These are phyloP conservation scores for Mesitornis unicolor DNA, from an alignment of 2,113 vertebrate genomes.

Conservation along the genomic window DNA sequence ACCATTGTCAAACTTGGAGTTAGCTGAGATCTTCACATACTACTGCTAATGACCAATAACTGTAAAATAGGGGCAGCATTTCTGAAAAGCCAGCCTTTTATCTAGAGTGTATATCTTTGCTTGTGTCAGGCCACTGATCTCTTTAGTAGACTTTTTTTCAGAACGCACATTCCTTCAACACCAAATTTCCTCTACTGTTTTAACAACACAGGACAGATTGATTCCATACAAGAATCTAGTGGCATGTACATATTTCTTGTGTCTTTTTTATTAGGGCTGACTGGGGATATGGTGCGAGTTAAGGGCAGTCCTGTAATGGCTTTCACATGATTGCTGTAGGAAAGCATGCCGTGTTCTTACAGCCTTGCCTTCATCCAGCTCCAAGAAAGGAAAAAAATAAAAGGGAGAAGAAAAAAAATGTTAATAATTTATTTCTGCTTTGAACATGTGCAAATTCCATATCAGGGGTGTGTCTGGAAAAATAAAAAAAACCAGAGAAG, in stretches of 20 bases:
- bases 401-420: background rate
- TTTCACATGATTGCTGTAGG: constrained; percentile 42
- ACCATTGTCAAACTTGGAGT: background rate
- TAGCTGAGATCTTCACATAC: background rate
- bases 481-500: background rate
- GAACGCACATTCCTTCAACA: background rate
- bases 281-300: constrained; percentile 38
- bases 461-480: background rate
- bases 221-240: constrained; percentile 3
- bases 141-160: background rate
- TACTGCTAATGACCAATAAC: background rate
- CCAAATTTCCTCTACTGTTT: background rate
- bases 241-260: background rate
- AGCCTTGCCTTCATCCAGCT: constrained; percentile 43
- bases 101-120: background rate
- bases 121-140: background rate
- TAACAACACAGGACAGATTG: background rate
- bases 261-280: constrained; percentile 35
- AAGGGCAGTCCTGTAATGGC: constrained; percentile 21
- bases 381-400: background rate
- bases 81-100: background rate
- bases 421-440: constrained; percentile 27
- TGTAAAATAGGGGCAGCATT: background rate
- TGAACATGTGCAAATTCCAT: constrained; percentile 36
- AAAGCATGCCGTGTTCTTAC: background rate